Evolutionary conservation across 2,888 invertebrate species (phyloP).

Genomic region (Tetheella fluctuosa): DNA sequence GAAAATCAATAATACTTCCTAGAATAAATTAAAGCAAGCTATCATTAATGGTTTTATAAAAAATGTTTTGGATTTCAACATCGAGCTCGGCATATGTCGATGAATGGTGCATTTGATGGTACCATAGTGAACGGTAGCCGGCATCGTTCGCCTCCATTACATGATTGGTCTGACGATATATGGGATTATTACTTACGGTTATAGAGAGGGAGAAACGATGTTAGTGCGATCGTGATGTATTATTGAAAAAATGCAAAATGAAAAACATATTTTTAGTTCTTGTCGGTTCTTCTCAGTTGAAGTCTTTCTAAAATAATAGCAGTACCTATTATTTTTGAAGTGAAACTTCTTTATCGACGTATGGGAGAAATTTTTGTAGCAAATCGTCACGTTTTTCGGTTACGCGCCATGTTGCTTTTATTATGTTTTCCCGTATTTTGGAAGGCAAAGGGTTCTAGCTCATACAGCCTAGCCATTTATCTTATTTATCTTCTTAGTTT

Average conservation of each 20-base stretch:
- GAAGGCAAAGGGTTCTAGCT: no score
- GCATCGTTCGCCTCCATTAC: conserved; percentile 48
- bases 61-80: conserved; percentile 7
- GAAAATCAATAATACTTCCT: background rate
- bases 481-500: no score
- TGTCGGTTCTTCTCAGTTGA: no score
- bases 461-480: no score
- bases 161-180: conserved; percentile 48
- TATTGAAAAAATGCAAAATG: background rate
- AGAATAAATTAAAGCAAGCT: background rate
- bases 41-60: background rate
- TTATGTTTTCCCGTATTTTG: no score
- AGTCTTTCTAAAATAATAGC: no score
- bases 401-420: no score
- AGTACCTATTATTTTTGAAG: no score
- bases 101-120: conserved; percentile 29
- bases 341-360: no score
- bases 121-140: conserved; percentile 15
- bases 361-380: no score
- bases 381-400: no score
- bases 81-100: background rate
- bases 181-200: conserved; percentile 35
- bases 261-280: background rate
- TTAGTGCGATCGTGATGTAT: background rate
- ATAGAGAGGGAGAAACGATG: conserved; percentile 22